phyloP scores from a whole-genome alignment of 2,113 vertebrate genomes.

The Hoplias malabaricus region DNA sequence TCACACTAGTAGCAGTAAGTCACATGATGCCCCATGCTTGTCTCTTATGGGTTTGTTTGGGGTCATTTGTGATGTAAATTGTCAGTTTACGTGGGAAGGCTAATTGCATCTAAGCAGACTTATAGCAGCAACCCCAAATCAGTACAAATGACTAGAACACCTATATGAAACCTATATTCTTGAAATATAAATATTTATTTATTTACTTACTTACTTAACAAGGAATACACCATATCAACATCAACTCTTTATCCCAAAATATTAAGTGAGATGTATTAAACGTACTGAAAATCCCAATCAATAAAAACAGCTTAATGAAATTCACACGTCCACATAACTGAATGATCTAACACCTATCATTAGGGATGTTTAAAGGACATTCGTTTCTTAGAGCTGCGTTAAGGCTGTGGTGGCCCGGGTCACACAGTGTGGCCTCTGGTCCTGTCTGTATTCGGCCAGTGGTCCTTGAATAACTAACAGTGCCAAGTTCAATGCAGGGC shows the following conservation, averaged over 20 bases:
- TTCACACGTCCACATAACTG: not conserved
- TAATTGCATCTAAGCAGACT: too few relatives aligned
- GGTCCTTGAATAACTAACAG: slow-evolving; percentile 28
- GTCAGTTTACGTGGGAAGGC: too few relatives aligned
- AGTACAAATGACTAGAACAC: too few relatives aligned
- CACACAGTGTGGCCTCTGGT: not conserved
- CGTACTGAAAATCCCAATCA: not conserved
- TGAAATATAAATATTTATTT: too few relatives aligned
- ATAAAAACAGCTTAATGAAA: not conserved
- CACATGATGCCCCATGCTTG: too few relatives aligned
- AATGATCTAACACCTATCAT: not conserved
- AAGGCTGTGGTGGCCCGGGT: not conserved
- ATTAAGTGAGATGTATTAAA: not conserved
- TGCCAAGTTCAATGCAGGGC: not conserved
- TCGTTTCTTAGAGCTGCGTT: not conserved
- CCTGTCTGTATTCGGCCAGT: slow-evolving; percentile 7
- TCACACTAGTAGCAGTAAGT: too few relatives aligned
- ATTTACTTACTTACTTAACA: too few relatives aligned
- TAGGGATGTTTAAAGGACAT: slow-evolving; percentile 11
- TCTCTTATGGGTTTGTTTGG: too few relatives aligned
- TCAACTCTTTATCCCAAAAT: not conserved
- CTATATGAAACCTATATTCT: too few relatives aligned
- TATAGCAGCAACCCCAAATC: too few relatives aligned
- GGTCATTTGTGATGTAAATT: too few relatives aligned
- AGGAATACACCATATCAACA: not conserved